Percentiles rank a stretch among this genome's conserved stretches.
Evolutionary conservation across 2,888 invertebrate species (phyloP).

Genomic region (Drosophila quinaria): DNA sequence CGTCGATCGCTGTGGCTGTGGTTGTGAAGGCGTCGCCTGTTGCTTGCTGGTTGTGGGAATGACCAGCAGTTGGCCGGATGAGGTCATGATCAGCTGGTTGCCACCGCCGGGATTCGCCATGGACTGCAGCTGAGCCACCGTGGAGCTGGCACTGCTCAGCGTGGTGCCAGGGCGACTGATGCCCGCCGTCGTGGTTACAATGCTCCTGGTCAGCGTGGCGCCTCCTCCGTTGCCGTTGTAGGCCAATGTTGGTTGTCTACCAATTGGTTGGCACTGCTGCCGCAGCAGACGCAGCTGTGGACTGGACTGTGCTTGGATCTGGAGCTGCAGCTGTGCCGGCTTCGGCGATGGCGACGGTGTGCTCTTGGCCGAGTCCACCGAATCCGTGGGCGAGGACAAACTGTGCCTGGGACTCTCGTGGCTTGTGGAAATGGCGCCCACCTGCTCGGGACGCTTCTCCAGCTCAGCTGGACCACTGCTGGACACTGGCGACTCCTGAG

Average conservation of each 20-base stretch:
- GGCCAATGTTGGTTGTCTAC: neutral
- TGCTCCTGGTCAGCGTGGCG: conserved; percentile 88
- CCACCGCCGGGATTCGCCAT: conserved; percentile 71
- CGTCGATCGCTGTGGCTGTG: conserved; percentile 53
- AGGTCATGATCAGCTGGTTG: conserved; percentile 85
- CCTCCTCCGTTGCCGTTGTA: conserved; percentile 26
- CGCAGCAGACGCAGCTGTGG: conserved; percentile 65
- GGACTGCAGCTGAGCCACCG: conserved; percentile 76
- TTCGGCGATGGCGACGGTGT: conserved; percentile 73
- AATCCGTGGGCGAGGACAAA: conserved; percentile 87
- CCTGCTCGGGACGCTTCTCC: conserved; percentile 91
- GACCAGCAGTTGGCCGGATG: conserved; percentile 85
- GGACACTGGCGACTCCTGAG: conserved; percentile 84
- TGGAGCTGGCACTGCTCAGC: conserved; percentile 40
- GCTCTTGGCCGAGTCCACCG: conserved; percentile 72
- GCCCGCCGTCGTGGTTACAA: conserved; percentile 91
- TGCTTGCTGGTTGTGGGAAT: conserved; percentile 76
- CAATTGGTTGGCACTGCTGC: conserved; percentile 43
- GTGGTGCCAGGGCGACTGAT: conserved; percentile 88
- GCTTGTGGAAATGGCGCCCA: conserved; percentile 94
- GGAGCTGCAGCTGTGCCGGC: conserved; percentile 49
- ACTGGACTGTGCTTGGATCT: conserved; percentile 26
- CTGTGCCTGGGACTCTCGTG: conserved; percentile 91
- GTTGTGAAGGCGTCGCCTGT: conserved; percentile 52
- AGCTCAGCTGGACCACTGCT: conserved; percentile 64